Evolutionary conservation across 2,113 vertebrate genomes (phyloP), one percentile per base, ranked within the genome.

Genomic region (Nicator chloris): DNA sequence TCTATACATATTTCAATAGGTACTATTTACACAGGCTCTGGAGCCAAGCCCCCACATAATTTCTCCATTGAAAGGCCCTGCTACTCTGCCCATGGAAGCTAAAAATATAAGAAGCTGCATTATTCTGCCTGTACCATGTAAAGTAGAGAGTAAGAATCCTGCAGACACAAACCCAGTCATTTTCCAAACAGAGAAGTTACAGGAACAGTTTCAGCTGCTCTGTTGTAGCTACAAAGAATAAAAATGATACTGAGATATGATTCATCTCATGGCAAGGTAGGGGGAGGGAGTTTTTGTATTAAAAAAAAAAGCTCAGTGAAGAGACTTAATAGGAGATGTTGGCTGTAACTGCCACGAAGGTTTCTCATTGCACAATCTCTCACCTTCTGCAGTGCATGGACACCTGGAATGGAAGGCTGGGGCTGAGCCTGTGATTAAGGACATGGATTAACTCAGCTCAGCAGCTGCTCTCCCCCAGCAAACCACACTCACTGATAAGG

Each of bases 371-470:
- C 61, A 8, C 5, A 2, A 2, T 24, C 0, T 30, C 33, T 63
- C 31, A 6, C 15, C 85, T 42, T 22, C 42, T 49, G 42, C 70
- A 90, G 63, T 19, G 70, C 47, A 54, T 7, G 24, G 40, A 53
- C 78, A 82, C 54, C 78, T 82, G 61, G 6, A 76, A 35, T n/a
- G 78, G 47, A 53, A 47, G n/a, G 54, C 42, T 72, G 76, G 44
- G 39, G 33, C 72, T 92, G 72, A 95, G 83, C 83, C 83, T 53
- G 64, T 45, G 86, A 75, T 89, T 92, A 87, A 73, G 69, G 89
- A 45, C 86, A 61, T 15, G 8, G 64, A 73, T 94, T 91, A 78
- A 50, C 44, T 23, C 47, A 49, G 80, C 93, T 60, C 57, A 63
- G 69, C 85, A 54, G 42, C 31, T 86, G 40, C 45, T 44, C 69